phyloP scores from a whole-genome alignment of 1,140 invertebrate species.

The Diploscapter pachys region DNA sequence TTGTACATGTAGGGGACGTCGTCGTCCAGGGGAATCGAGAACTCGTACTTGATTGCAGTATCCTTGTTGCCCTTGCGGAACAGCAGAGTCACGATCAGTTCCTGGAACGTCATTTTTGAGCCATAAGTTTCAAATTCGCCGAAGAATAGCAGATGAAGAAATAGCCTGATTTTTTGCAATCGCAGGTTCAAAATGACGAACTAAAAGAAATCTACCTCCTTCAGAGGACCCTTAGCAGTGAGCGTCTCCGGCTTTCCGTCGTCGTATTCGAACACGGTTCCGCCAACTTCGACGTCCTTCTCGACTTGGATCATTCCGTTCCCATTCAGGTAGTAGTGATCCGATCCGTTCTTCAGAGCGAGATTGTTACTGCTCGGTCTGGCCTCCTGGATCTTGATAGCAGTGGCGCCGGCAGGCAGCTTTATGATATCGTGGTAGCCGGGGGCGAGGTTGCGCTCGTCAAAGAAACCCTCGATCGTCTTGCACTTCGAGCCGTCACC shows the following conservation, averaged over 20 bases:
- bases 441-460: slow-evolving; percentile 71
- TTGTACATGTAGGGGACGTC: slow-evolving; percentile 65
- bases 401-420: slow-evolving; percentile 79
- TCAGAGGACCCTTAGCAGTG: slow-evolving; percentile 77
- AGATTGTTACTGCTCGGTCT: slow-evolving; percentile 79
- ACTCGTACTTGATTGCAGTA: slow-evolving; percentile 80
- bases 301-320: slow-evolving; percentile 80
- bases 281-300: slow-evolving; percentile 64
- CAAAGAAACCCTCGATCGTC: slow-evolving; percentile 78
- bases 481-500: slow-evolving; percentile 84
- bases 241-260: slow-evolving; percentile 79
- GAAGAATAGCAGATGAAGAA: not conserved
- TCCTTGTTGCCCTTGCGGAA: slow-evolving; percentile 79
- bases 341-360: slow-evolving; percentile 76
- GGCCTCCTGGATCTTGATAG: slow-evolving; percentile 83
- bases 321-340: slow-evolving; percentile 85
- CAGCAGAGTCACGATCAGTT: slow-evolving; percentile 75
- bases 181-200: not conserved
- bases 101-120: not conserved
- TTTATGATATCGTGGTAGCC: slow-evolving; percentile 82
- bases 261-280: slow-evolving; percentile 81
- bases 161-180: not conserved
- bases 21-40: slow-evolving; percentile 76
- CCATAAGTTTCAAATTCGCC: not conserved
- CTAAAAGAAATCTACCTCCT: slow-evolving; percentile 65